phyloP scores from a whole-genome alignment of 1,140 invertebrate genomes.

The Drosophila saltans region DNA sequence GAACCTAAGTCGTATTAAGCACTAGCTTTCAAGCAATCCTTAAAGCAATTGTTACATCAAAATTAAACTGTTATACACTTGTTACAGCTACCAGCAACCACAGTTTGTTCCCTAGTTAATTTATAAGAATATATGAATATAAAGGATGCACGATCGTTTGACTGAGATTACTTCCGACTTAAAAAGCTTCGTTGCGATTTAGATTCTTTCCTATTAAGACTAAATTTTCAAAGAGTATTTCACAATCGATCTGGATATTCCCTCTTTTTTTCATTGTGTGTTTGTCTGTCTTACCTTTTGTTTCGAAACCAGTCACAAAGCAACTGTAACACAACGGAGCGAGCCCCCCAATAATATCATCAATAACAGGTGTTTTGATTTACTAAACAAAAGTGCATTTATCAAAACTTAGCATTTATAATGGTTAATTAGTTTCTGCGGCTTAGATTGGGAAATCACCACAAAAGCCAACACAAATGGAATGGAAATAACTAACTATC shows the following conservation, averaged over 20 bases:
- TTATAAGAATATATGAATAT: too few relatives aligned
- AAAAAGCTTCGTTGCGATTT: background rate
- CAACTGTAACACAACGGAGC: conserved; percentile 1
- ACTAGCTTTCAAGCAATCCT: too few relatives aligned
- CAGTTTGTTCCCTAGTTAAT: too few relatives aligned
- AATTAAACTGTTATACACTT: too few relatives aligned
- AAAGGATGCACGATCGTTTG: too few relatives aligned
- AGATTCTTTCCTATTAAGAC: background rate
- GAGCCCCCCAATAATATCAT: conserved; percentile 23
- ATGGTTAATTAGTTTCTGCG: conserved; percentile 57
- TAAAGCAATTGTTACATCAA: too few relatives aligned
- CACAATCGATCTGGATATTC: background rate
- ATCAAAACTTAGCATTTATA: conserved; percentile 49
- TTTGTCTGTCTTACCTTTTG: conserved; percentile 14
- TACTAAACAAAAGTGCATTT: conserved; percentile 49
- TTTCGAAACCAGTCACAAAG: conserved; percentile 15
- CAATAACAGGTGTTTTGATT: conserved; percentile 57
- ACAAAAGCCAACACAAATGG: conserved; percentile 4
- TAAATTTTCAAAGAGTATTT: background rate
- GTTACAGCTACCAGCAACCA: too few relatives aligned
- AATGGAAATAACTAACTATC: conserved; percentile 1
- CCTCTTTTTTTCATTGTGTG: background rate
- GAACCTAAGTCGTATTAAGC: too few relatives aligned
- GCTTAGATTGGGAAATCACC: conserved; percentile 21
- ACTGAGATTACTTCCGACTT: too few relatives aligned